These are phyloP conservation scores for Imbricaverruca yamaguchii DNA, from an alignment of 2,888 invertebrate species.

Conservation along the genomic window DNA sequence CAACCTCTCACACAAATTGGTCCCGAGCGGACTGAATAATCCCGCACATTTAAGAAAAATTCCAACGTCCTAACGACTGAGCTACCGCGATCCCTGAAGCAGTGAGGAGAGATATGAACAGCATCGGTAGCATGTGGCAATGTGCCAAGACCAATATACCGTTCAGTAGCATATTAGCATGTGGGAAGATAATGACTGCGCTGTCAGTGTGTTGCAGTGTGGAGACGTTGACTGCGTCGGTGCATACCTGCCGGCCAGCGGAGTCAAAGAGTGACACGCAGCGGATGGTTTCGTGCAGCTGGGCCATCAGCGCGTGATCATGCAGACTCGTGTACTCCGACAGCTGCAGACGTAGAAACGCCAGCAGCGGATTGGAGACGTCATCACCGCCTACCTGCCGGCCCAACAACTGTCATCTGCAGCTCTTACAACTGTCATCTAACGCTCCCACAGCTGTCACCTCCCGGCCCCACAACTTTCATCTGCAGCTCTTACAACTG, in stretches of 20 bases:
- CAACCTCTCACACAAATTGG: too few species aligned
- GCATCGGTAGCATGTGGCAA: too few species aligned
- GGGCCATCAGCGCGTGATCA: conserved; percentile 65
- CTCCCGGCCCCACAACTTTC: background rate
- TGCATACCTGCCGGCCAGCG: conserved; percentile 28
- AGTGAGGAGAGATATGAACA: too few species aligned
- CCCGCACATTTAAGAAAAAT: too few species aligned
- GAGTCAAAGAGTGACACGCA: conserved; percentile 60
- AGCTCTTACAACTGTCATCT: conserved; percentile 24
- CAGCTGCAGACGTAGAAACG: conserved; percentile 63
- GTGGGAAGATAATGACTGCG: too few species aligned
- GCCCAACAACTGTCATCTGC: conserved; percentile 23
- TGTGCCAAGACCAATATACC: too few species aligned
- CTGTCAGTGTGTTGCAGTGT: too few species aligned
- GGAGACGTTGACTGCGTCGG: background rate
- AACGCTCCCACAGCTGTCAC: conserved; percentile 5
- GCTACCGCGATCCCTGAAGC: too few species aligned
- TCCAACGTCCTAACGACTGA: too few species aligned
- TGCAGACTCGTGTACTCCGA: conserved; percentile 75
- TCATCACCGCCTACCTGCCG: conserved; percentile 2
- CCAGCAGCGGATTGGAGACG: conserved; percentile 48
- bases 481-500: too few species aligned
- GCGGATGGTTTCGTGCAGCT: conserved; percentile 72
- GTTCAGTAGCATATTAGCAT: too few species aligned
- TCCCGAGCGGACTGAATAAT: too few species aligned